These are phyloP conservation scores for Melinaea marsaeus DNA, from an alignment of 2,888 invertebrate genomes.

Conservation along the genomic window DNA sequence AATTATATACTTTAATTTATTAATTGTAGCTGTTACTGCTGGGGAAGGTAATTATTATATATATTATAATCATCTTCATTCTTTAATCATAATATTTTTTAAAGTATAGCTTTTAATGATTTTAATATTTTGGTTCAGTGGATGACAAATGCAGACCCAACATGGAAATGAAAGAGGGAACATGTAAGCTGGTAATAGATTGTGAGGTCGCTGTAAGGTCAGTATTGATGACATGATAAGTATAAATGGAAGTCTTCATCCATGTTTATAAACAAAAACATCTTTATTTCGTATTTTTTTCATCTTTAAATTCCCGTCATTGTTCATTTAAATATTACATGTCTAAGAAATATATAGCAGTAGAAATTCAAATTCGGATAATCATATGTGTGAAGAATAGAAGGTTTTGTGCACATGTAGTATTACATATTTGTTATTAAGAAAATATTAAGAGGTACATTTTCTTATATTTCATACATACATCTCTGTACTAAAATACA, in stretches of 20 bases:
- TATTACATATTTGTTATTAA: no score
- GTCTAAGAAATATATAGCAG: no score
- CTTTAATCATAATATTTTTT: neutral
- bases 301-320: neutral
- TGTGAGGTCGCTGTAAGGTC: conserved; percentile 59
- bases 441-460: no score
- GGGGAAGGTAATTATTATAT: conserved; percentile 22
- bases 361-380: no score
- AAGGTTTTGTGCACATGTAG: no score
- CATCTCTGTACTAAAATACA: no score
- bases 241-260: neutral
- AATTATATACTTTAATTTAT: conserved; percentile 4
- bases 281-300: neutral
- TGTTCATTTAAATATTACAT: no score
- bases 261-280: neutral
- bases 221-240: conserved; percentile 32
- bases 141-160: conserved; percentile 54
- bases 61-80: neutral
- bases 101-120: neutral
- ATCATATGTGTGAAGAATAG: no score
- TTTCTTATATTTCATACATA: no score
- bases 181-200: conserved; percentile 46
- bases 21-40: conserved; percentile 8
- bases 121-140: conserved; percentile 42
- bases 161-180: conserved; percentile 43